Evolutionary conservation across 2,113 vertebrate species (phyloP), one percentile per base, ranked within the genome.

Genomic region (Poeciliopsis retropinna): DNA sequence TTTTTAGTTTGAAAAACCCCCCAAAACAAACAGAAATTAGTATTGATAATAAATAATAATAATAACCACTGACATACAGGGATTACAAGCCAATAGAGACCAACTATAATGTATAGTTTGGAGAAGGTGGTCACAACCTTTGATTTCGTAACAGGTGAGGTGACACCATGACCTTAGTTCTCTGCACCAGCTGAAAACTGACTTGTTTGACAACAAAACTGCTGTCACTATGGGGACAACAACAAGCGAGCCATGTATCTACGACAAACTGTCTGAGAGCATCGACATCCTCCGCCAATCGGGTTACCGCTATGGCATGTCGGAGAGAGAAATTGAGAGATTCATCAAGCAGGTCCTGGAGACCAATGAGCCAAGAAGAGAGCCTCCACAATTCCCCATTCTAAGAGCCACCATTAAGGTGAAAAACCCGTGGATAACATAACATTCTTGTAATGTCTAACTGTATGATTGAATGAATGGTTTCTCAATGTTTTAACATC

Each of bases 291-390:
- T 99, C 87, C 95, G 97, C 9, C 96, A 97, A 90, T 98, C 97
- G 0, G 97, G 97, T 22, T 96, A 97, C 86, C 96, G 97, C 4
- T 99, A 97, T 72, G 97, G 97, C 44, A 99, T 98, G 97, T 96
- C 96, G 0, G 97, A 99, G 91, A 92, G 96, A 72, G 96, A 97
- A 86, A 98, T 98, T 2, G 97, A 99, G 92, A 96, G 95, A 76
- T 98, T 99, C 93, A 96, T 99, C 90, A 96, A 94, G 87, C 96
- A 97, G 68, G 96, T 98, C 13, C 88, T 99, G 91, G 96, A 98
- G 90, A 97, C 96, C 80, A 98, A 97, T 0, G 97, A 98, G 69
- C 97, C 97, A 28, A 93, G 95, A 57, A 89, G 96, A 65, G 95
- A 96, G 0, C 96, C 96, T 0, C 95, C 95, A 0, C 96, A 96